Evolutionary conservation across 2,797 vertebrate species (phyloP), one percentile per base, ranked within the genome.

Genomic region (Acanthornis magna): DNA sequence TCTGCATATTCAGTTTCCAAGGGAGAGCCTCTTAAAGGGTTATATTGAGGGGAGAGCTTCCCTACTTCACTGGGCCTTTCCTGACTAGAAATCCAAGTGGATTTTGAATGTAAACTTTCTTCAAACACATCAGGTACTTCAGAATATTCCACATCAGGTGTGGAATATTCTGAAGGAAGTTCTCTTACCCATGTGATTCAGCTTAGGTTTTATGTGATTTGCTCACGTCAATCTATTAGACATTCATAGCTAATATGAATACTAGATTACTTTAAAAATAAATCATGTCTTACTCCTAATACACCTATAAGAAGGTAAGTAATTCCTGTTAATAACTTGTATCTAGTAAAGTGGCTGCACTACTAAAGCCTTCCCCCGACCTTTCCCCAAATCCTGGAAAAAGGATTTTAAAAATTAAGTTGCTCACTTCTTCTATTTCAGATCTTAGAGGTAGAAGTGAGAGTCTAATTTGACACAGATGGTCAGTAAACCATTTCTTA

Each of bases 391-490:
- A 81, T 62, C 21, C 67, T 77, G 26, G 72, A 53, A 86, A 53
- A 88, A 67, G 20, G 6, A 17, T 74, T 80, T 86, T 47, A 7
- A 65, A 85, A 91, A 51, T 58, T 1, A 77, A 89, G 16, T 51
- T 85, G 25, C 34, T 91, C 48, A 72, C 40, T 61, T 79, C 30
- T 78, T 78, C 40, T 73, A 26, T 85, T 95, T 92, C 62, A 79
- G 32, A n/a, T 65, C 23, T 25, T 16, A 67, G 16, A 89, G 23
- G 68, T 73, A 88, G 17, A 65, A 82, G 29, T 25, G 25, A 92
- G 82, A 91, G 20, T 82, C n/a, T 81, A 65, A 88, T 87, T 68
- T 87, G 81, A 86, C n/a, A 84, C 48, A 94, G 83, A 90, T 84
- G 66, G 36, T 61, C 83, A 85, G 57, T 72, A 86, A 87, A 81